phyloP scores from a whole-genome alignment of 2,888 invertebrate genomes.

The Anagyrus pseudococci region DNA sequence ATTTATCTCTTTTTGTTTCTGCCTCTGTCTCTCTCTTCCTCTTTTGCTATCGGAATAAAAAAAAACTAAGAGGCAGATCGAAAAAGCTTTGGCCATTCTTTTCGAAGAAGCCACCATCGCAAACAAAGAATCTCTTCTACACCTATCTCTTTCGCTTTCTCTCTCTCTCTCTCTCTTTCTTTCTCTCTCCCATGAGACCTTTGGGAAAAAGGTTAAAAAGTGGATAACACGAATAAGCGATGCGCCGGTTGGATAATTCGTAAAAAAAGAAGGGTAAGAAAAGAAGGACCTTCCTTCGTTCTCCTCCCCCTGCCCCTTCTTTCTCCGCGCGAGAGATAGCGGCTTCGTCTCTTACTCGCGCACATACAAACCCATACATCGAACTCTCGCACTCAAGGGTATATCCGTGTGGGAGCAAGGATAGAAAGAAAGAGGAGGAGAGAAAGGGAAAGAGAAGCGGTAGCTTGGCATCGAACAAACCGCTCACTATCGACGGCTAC shows the following conservation, averaged over 20 bases:
- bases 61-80: too few species aligned
- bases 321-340: constrained; percentile 13
- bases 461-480: constrained; percentile 25
- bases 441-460: constrained; percentile 30
- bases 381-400: too few species aligned
- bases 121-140: too few species aligned
- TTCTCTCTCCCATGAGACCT: constrained; percentile 14
- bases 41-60: too few species aligned
- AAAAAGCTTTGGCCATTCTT: too few species aligned
- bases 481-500: constrained; percentile 22
- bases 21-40: too few species aligned
- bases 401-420: not conserved
- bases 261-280: constrained; percentile 41
- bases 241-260: constrained; percentile 60
- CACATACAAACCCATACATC: not conserved
- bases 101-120: too few species aligned
- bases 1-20: too few species aligned
- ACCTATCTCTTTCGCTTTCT: too few species aligned
- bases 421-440: constrained; percentile 10
- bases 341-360: not conserved
- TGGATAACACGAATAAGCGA: constrained; percentile 61
- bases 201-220: constrained; percentile 55
- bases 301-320: too few species aligned
- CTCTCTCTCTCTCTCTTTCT: too few species aligned
- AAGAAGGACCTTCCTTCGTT: not conserved